Evolutionary conservation across 2,113 vertebrate species (phyloP), one percentile per base, ranked within the genome.

Genomic region (Camelus dromedarius): DNA sequence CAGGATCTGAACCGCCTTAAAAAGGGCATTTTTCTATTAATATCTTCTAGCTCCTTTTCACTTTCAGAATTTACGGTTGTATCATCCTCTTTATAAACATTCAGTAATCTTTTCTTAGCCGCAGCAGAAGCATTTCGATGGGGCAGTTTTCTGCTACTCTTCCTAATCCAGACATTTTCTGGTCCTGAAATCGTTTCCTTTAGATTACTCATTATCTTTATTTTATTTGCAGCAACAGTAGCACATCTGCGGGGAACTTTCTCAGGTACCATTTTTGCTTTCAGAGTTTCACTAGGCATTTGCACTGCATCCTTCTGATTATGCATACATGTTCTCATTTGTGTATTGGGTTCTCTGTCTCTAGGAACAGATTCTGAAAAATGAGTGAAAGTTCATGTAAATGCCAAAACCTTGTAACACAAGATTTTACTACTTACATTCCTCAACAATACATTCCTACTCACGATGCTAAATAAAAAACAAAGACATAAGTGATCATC

Each of bases 141-240:
- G 95, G 98, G 98, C 91, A 98, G 75, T 93, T 95, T 97, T 89
- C 97, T 96, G 86, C 96, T 98, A 52, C 83, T 98, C 67, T 91
- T 98, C 95, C 96, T 97, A 91, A 94, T 91, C 67, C 96, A 91
- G 32, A 93, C 92, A 93, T 87, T 92, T 82, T 95, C 98, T 90
- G 98, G 79, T 80, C 92, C 95, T 93, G 96, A 97, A 11, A 98
- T 91, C 4, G 98, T 98, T 54, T 99, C 98, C 14, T 96, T 98
- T 75, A 97, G 98, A 6, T 94, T 98, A 32, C 98, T 99, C 66
- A 99, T 98, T 48, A 98, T 98, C 95, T 99, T 99, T 88, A 99
- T 99, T 97, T 98, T 99, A 97, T 95, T 99, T 67, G 99, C 99
- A 67, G 99, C 99, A 12, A 98, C 98, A 96, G 99, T 76, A 20